A percentile compares a stretch with the other conserved stretches of the same genome.
phyloP scores from a whole-genome alignment of 2,797 vertebrate species.

The Lagorchestes hirsutus region DNA sequence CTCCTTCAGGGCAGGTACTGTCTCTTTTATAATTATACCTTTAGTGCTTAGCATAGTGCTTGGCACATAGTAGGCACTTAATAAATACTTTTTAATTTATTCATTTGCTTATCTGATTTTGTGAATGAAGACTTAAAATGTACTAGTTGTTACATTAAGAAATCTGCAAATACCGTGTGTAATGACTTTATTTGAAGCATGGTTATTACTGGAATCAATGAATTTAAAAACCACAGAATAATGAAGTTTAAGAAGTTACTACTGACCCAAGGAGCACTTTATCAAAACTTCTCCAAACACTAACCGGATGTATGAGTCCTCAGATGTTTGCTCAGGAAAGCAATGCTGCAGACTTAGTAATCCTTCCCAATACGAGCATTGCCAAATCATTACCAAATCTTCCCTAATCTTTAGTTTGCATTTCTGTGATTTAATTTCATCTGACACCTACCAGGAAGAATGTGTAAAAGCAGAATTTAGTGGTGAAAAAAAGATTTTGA shows the following conservation, averaged over 20 bases:
- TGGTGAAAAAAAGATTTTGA: background rate
- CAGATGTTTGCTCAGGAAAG: slow-evolving; percentile 44
- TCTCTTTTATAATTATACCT: background rate
- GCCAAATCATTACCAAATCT: slow-evolving; percentile 58
- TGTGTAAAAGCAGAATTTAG: slow-evolving; percentile 24
- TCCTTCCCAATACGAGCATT: slow-evolving; percentile 1
- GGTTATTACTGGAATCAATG: background rate
- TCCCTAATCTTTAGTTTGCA: slow-evolving; percentile 31
- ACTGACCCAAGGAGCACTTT: background rate
- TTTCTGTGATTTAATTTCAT: slow-evolving; percentile 49
- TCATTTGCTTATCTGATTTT: background rate
- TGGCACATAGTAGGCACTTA: background rate
- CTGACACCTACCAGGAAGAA: slow-evolving; percentile 47
- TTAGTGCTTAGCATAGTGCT: background rate
- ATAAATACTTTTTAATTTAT: background rate
- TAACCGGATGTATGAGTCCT: background rate
- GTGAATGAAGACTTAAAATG: background rate
- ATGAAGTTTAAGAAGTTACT: background rate
- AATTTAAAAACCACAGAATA: background rate
- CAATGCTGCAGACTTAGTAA: slow-evolving; percentile 38
- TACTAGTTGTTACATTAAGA: background rate
- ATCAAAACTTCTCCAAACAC: background rate
- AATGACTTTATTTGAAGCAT: background rate
- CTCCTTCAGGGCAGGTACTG: background rate
- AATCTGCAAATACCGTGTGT: background rate